phyloP scores from a whole-genome alignment of 2,113 vertebrate genomes.

The Corythornis madagascariensis region DNA sequence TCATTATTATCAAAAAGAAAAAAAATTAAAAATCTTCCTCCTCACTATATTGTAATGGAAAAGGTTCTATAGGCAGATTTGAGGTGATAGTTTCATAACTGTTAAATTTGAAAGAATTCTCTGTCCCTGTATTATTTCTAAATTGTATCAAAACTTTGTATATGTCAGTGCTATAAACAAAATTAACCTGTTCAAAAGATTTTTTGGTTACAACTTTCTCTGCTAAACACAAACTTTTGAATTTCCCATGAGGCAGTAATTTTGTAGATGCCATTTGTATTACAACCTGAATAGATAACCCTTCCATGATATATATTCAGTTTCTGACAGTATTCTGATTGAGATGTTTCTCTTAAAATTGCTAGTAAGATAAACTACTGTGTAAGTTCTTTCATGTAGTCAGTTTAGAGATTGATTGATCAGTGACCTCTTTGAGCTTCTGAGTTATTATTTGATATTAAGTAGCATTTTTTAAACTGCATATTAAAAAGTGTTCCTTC shows the following conservation, averaged over 20 bases:
- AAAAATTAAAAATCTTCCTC: not conserved
- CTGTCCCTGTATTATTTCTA: not conserved
- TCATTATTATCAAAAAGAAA: not conserved
- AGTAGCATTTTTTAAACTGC: not conserved
- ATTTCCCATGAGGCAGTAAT: not conserved
- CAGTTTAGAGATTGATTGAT: not conserved
- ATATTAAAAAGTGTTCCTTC: not conserved
- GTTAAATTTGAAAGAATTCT: not conserved
- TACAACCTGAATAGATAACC: not conserved
- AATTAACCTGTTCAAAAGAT: not conserved
- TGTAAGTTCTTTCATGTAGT: not conserved
- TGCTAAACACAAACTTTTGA: not conserved
- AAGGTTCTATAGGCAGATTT: not conserved
- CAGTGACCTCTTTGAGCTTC: not conserved
- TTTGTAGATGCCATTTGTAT: not conserved
- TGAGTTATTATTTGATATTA: not conserved
- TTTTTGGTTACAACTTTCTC: not conserved
- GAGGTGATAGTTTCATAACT: not conserved
- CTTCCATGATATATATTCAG: not conserved
- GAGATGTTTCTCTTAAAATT: not conserved
- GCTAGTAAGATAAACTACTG: not conserved
- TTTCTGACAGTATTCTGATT: not conserved
- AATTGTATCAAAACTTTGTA: not conserved
- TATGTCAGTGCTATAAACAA: not conserved
- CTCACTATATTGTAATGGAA: not conserved